These are phyloP conservation scores for Catharus minimus DNA, from an alignment of 2,113 vertebrate genomes.

Conservation along the genomic window DNA sequence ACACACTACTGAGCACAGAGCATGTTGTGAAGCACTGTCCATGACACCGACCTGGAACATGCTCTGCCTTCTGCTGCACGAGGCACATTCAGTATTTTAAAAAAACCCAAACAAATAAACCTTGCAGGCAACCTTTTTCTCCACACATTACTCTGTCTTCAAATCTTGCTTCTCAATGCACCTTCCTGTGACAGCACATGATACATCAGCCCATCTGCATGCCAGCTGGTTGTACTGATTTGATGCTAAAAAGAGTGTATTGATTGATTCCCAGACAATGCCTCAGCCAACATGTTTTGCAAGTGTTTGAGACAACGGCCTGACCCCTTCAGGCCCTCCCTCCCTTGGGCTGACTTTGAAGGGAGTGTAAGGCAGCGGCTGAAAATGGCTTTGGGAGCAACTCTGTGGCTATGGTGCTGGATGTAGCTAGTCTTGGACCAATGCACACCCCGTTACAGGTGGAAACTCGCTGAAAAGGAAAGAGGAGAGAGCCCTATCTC, in stretches of 20 bases:
- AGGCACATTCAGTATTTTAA: rapidly evolving
- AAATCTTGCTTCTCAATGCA: not conserved
- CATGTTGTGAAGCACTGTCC: not conserved
- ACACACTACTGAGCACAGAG: not conserved
- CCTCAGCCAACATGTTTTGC: not conserved
- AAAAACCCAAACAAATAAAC: not conserved
- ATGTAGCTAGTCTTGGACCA: not conserved
- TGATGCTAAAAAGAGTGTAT: not conserved
- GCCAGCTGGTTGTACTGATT: slow-evolving; percentile 32
- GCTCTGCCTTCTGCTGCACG: not conserved
- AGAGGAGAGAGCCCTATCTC: not conserved
- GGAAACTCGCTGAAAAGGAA: not conserved
- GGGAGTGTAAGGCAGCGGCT: not conserved
- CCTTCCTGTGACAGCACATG: not conserved
- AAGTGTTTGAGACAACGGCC: not conserved
- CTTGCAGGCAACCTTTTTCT: not conserved
- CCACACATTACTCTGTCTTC: not conserved
- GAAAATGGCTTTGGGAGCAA: not conserved
- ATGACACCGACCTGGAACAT: rapidly evolving
- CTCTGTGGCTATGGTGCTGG: not conserved
- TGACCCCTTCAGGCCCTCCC: not conserved
- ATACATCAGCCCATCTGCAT: not conserved
- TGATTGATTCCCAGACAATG: not conserved
- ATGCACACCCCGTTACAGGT: not conserved
- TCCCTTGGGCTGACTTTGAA: not conserved